A percentile compares a stretch with the other conserved stretches of the same genome.
These are phyloP conservation scores for Psittacula cyanocephala DNA, from an alignment of 2,113 vertebrate genomes.

Conservation along the genomic window DNA sequence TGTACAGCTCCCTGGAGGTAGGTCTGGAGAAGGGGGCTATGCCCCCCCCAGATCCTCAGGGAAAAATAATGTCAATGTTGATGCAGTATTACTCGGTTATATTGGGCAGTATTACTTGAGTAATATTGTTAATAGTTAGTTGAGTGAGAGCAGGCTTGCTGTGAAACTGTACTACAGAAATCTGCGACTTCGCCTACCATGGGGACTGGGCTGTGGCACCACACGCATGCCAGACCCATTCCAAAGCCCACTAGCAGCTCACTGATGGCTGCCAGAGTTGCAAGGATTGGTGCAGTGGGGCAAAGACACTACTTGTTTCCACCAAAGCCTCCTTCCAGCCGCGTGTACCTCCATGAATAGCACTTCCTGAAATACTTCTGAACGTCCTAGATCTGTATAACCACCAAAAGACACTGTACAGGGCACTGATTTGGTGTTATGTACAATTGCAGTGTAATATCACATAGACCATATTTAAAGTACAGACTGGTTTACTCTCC, in stretches of 20 bases:
- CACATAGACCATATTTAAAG: not conserved
- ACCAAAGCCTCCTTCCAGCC: not conserved
- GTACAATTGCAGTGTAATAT: not conserved
- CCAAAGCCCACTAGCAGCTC: not conserved
- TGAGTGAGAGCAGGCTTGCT: not conserved
- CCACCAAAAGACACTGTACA: not conserved
- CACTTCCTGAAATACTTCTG: not conserved
- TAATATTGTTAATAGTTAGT: not conserved
- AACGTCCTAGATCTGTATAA: not conserved
- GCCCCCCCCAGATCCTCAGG: not conserved
- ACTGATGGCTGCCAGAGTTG: accelerated
- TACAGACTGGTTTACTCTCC: not conserved
- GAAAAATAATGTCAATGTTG: not conserved
- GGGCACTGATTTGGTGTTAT: not conserved
- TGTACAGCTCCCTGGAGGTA: not conserved
- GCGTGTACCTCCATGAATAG: not conserved
- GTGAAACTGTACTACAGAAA: not conserved
- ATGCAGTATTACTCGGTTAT: not conserved
- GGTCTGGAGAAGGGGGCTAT: not conserved
- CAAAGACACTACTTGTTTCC: not conserved
- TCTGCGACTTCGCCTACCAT: not conserved
- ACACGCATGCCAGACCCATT: not conserved
- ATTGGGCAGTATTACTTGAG: not conserved
- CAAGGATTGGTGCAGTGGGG: not conserved
- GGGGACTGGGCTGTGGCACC: not conserved